Percentiles rank a stretch among this genome's conserved stretches.
phyloP scores from a whole-genome alignment of 2,113 vertebrate species.

The Psammodynastes pulverulentus region DNA sequence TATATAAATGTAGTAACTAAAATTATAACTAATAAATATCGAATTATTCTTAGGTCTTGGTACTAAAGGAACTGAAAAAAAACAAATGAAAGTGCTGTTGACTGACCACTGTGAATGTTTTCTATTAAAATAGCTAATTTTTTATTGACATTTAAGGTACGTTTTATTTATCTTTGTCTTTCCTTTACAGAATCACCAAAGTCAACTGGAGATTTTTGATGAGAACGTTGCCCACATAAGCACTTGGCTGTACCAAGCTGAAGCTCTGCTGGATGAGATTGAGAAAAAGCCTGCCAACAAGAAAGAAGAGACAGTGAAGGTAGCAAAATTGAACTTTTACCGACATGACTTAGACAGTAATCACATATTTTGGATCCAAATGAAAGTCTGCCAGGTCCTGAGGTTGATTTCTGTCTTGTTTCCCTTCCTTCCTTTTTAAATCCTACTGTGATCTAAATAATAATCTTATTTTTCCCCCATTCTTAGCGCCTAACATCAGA shows the following conservation, averaged over 20 bases:
- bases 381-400: not conserved
- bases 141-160: not conserved
- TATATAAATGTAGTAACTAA: not conserved
- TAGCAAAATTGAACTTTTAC: conserved; percentile 47
- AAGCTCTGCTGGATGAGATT: conserved; percentile 91
- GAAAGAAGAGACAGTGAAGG: conserved; percentile 86
- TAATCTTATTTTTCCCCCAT: not conserved
- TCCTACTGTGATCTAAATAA: not conserved
- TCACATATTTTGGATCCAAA: not conserved
- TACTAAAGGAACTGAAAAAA: not conserved
- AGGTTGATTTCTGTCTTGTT: conserved; percentile 16
- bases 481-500: conserved; percentile 83
- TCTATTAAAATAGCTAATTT: not conserved
- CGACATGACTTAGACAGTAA: not conserved
- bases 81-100: not conserved
- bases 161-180: not conserved
- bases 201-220: conserved; percentile 93
- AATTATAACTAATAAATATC: not conserved
- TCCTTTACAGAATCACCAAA: conserved; percentile 82
- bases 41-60: not conserved
- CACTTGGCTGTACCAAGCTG: conserved; percentile 97
- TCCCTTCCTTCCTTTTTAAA: not conserved
- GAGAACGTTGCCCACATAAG: conserved; percentile 97
- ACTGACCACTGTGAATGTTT: not conserved
- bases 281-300: conserved; percentile 82